Percentiles rank a stretch among this genome's conserved stretches.
These are phyloP conservation scores for Aphaenogaster floridana DNA, from an alignment of 1,140 invertebrate species.

Conservation along the genomic window DNA sequence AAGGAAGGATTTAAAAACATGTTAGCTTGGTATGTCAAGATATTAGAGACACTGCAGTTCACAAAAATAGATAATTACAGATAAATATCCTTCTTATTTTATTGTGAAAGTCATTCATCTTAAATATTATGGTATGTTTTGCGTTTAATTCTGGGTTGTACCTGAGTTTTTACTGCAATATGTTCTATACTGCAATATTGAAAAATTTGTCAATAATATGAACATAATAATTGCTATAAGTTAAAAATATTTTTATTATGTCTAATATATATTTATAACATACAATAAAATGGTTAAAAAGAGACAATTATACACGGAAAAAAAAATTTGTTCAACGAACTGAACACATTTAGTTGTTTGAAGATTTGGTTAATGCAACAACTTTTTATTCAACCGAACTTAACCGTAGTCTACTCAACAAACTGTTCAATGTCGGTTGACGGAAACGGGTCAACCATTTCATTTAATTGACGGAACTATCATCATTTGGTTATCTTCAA, in stretches of 20 bases:
- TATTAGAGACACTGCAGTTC: background rate
- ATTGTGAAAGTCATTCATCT: background rate
- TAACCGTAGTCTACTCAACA: no score
- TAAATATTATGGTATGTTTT: background rate
- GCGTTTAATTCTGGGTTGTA: background rate
- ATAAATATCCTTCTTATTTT: background rate
- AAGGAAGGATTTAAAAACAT: background rate
- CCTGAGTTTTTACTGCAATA: no score
- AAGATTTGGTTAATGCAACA: no score
- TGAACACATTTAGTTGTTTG: no score
- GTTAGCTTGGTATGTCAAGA: background rate
- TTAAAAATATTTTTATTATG: background rate
- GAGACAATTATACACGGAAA: background rate
- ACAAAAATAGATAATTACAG: background rate
- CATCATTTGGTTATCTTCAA: no score
- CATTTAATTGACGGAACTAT: no score
- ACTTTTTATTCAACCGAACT: no score
- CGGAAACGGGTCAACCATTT: no score
- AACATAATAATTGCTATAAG: background rate
- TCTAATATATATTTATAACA: background rate
- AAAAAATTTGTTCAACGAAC: no score
- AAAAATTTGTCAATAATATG: background rate
- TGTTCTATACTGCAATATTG: background rate
- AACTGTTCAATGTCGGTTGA: no score
- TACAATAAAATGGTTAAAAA: slow-evolving; percentile 7